Evolutionary conservation across 1,140 invertebrate genomes (phyloP).

Genomic region (Penaeus japonicus): DNA sequence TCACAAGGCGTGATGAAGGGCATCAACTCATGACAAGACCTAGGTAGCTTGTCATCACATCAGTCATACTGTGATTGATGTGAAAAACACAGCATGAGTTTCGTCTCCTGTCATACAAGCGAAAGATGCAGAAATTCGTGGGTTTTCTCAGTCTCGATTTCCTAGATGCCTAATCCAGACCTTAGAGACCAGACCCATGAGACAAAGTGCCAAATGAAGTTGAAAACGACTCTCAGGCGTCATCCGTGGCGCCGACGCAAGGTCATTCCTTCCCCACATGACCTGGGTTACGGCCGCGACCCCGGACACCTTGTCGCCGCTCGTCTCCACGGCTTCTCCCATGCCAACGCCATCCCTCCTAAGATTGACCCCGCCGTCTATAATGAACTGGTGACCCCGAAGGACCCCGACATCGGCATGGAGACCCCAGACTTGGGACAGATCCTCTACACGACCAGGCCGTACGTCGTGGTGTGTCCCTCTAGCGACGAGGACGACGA

Average conservation of each 20-base stretch:
- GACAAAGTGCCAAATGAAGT: constrained; percentile 23
- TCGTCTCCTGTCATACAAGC: too few relatives aligned
- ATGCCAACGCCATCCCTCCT: not conserved
- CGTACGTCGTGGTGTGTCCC: not conserved
- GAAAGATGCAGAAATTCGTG: not conserved
- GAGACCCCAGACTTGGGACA: constrained; percentile 45
- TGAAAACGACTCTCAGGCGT: constrained; percentile 18
- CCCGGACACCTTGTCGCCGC: not conserved
- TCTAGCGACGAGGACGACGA: constrained; percentile 8
- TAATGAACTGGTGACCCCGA: constrained; percentile 45
- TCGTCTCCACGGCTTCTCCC: not conserved
- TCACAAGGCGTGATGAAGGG: too few relatives aligned
- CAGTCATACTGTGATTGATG: too few relatives aligned
- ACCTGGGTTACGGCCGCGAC: not conserved
- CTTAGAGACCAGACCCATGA: not conserved
- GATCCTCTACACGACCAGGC: constrained; percentile 23
- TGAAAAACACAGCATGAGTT: too few relatives aligned
- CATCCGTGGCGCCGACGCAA: constrained; percentile 40
- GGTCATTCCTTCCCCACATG: not conserved
- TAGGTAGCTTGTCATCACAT: too few relatives aligned
- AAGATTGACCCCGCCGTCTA: constrained; percentile 31
- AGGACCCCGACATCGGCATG: constrained; percentile 27
- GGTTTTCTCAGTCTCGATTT: not conserved
- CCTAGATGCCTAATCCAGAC: not conserved
- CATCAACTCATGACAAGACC: too few relatives aligned